phyloP scores from a whole-genome alignment of 2,797 vertebrate genomes.

The Prunella strophiata region DNA sequence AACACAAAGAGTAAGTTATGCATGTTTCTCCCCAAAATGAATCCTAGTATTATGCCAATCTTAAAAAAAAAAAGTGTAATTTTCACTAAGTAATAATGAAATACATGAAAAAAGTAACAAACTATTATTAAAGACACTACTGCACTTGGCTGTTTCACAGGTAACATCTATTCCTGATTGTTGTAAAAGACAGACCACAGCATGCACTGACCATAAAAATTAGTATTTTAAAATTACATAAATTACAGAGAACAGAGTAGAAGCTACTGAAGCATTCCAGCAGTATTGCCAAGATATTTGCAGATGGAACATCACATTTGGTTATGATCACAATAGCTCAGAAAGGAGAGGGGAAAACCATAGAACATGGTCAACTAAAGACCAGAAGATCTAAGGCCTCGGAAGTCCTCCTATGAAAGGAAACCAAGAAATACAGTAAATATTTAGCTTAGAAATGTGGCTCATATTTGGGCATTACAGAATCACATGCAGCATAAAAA shows the following conservation, averaged over 20 bases:
- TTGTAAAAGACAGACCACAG: neutral
- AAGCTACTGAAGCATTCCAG: neutral
- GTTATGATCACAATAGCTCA: neutral
- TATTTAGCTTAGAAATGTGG: neutral
- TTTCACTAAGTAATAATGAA: neutral
- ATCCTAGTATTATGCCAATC: neutral
- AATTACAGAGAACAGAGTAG: neutral
- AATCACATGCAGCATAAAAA: neutral
- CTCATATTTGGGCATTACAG: neutral
- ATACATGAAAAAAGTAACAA: neutral
- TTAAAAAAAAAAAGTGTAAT: neutral
- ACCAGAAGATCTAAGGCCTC: neutral
- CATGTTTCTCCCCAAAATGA: accelerated
- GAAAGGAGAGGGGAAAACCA: neutral
- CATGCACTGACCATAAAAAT: neutral
- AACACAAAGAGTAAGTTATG: neutral
- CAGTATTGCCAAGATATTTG: neutral
- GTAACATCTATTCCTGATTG: neutral
- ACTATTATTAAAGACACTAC: neutral
- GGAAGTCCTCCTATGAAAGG: neutral
- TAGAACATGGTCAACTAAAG: neutral
- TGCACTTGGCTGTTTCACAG: neutral
- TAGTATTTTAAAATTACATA: neutral
- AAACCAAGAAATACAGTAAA: neutral
- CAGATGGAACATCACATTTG: neutral